Evolutionary conservation across 1,140 invertebrate species (phyloP), one percentile per base, ranked within the genome.

Genomic region (Augochlora pura): DNA sequence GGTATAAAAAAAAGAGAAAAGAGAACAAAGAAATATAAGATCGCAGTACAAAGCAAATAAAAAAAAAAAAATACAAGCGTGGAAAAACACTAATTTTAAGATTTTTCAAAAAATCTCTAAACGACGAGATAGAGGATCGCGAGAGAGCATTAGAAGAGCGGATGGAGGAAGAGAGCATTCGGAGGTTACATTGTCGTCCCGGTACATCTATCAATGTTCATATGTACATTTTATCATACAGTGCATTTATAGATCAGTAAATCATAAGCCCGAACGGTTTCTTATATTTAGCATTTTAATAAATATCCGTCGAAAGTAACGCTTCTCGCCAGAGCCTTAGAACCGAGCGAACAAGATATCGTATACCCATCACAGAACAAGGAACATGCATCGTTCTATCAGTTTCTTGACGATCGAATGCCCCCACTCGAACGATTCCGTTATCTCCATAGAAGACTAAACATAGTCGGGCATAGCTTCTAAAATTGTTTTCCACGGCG

Each of bases 161-260:
- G 18, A 2, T 46, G 42, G 42, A 14, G 7, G 73, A 64, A 46
- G 25, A 1, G 46, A 69, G n/a, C n/a, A 39, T 67, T 32, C 63
- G 74, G 74, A 49, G 27, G n/a, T 54, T 70, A 68, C 81, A 80
- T 82, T 79, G 71, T 42, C 69, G 71, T 42, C 69, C 72, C 75
- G 52, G 74, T 63, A 70, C 75, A 76, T 71, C 81, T 75, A 60
- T 84, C 71, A 73, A 57, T 86, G 75, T 87, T 81, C 59, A 84
- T 83, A 76, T 78, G 82, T 86, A 81, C 82, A 87, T 86, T n/a
- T 87, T 86, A 84, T 86, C 86, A 77, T 79, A 79, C 76, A 71
- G 78, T 84, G 75, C 81, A 84, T 86, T 86, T 86, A 79, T 86
- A 87, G 67, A 65, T 65, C 52, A 59, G 46, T 83, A 81, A 59